phyloP scores from a whole-genome alignment of 2,113 vertebrate species.

The Cyphomyrus discorhynchus region DNA sequence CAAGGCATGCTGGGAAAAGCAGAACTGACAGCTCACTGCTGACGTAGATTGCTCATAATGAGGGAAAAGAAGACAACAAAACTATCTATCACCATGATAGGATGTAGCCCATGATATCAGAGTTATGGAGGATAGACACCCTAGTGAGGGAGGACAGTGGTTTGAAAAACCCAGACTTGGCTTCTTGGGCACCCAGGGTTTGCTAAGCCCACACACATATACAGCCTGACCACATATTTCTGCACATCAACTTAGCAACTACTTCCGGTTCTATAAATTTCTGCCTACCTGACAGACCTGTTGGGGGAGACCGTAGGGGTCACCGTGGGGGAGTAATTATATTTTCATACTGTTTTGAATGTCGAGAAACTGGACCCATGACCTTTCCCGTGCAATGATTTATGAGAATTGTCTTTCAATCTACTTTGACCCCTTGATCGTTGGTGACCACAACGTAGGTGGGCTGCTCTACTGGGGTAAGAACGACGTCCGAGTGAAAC shows the following conservation, averaged over 20 bases:
- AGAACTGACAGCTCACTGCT: conserved; percentile 3
- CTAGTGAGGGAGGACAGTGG: background rate
- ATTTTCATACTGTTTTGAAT: background rate
- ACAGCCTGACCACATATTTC: background rate
- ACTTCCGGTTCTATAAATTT: background rate
- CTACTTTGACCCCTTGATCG: background rate
- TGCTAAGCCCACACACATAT: background rate
- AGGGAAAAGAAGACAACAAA: background rate
- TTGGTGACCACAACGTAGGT: background rate
- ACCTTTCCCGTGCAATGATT: background rate
- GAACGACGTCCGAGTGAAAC: background rate
- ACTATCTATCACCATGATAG: background rate
- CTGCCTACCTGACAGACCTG: background rate
- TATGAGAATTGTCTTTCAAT: background rate
- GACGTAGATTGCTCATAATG: conserved; percentile 12
- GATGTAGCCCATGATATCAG: background rate
- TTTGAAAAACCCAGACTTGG: background rate
- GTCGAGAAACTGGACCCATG: background rate
- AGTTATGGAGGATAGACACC: background rate
- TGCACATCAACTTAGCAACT: background rate
- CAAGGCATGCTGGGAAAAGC: background rate
- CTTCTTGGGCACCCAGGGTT: too few relatives aligned
- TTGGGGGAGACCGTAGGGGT: background rate
- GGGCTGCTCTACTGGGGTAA: background rate
- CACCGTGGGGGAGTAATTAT: background rate